Base-by-base conservation (phyloP, 2,113 vertebrate genomes). In the Gobius niger region DNA sequence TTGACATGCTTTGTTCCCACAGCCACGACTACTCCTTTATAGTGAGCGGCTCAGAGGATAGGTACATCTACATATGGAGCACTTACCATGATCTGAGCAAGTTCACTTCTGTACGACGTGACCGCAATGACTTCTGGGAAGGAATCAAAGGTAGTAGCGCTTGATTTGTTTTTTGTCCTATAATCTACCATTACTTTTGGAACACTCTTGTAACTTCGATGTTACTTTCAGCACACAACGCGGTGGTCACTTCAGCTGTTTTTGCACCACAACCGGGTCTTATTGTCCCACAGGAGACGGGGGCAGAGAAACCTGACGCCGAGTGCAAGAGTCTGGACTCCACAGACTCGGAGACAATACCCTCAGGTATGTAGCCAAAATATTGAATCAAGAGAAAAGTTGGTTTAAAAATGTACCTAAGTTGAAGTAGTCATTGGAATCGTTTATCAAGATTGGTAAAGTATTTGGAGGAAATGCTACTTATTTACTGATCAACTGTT, bases 81-180 rank as follows among this genome's bases (percentile, higher is more conserved):
- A 99, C 98, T 0, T 99, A 99, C 89, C 97, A 99, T 46, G 96
- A 99, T 87, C 82, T 98, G 81, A 99, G 95, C 92, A 99, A 98
- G 80, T 98, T 99, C 91, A 96, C 96, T 15, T 99, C 98, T 9
- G 96, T 98, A 67, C 92, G 97, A 68, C 94, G 98, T 83, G 98
- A 99, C 82, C 94, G 96, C 79, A 99, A 99, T 89, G 98, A 99
- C 88, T 99, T 99, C 92, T 99, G 98, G 98, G 98, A 99, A 91
- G 97, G 96, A 47, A 97, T 99, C 88, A 99, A 99, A 97, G 98
- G 98, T 99, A 92, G 41, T 12, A n/a, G 18, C 16, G 2, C 1
- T n/a, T 24, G 19, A 34, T 1, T 44, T n/a, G 60, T 24, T 7
- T 1, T 9, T 42, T 0, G 19, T 49, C 59, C 44, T 9, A 41